These are phyloP conservation scores for Cerastoderma edule DNA, from an alignment of 2,888 invertebrate genomes.

Conservation along the genomic window DNA sequence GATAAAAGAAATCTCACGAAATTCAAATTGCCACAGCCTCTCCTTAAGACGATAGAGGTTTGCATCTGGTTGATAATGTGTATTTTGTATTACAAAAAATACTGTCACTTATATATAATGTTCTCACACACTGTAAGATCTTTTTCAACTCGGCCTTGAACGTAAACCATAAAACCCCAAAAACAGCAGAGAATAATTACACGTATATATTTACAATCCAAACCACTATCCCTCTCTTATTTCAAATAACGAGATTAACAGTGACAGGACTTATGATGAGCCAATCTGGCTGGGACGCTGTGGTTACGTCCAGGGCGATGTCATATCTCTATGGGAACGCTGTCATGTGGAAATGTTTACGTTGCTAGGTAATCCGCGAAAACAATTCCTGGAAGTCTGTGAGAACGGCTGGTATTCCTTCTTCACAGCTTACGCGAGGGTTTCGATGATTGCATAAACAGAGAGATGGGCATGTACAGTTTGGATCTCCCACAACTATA, in stretches of 20 bases:
- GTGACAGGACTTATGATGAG: slow-evolving; percentile 19
- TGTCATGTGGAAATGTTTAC: slow-evolving; percentile 23
- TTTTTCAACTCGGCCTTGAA: no score
- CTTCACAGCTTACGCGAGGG: slow-evolving; percentile 20
- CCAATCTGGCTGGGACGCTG: slow-evolving; percentile 19
- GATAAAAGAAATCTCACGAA: no score
- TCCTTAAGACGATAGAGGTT: no score
- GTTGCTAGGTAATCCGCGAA: slow-evolving; percentile 8
- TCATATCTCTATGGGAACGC: slow-evolving; percentile 22
- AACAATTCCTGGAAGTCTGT: slow-evolving; percentile 9
- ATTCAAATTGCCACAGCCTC: no score
- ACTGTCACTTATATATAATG: no score
- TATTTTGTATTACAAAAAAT: no score
- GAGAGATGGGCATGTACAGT: slow-evolving; percentile 18
- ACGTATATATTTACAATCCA: neutral
- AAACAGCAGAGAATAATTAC: no score
- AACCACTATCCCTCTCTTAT: slow-evolving; percentile 7
- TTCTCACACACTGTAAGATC: no score
- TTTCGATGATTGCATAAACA: slow-evolving; percentile 16
- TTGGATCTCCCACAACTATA: no score
- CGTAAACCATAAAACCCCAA: no score
- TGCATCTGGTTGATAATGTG: no score
- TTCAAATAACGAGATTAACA: slow-evolving; percentile 10
- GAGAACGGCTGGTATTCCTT: neutral
- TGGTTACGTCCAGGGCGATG: slow-evolving; percentile 10